Percentiles rank a stretch among this genome's conserved stretches.
Conservation (phyloP, 2,797 vertebrate genomes). For the Microctenopoma lineatum region DNA sequence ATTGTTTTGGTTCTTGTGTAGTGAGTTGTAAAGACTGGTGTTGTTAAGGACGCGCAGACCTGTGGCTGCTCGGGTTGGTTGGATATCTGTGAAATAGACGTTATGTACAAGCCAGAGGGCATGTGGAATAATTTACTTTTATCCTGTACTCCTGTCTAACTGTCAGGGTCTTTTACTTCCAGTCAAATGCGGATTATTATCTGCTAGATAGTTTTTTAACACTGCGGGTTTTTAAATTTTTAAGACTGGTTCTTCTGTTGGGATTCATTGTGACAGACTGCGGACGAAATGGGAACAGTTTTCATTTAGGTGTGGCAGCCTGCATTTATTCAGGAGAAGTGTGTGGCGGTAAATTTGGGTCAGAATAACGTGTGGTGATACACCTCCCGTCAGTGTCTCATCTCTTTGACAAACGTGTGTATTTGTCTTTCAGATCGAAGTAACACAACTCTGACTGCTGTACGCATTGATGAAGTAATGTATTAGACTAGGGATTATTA, state of each 20-base stretch:
- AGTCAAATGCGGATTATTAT: constrained; percentile 69
- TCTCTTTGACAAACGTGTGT: constrained; percentile 5
- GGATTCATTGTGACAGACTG: constrained; percentile 51
- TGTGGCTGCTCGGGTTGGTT: constrained; percentile 48
- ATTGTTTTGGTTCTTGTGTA: constrained; percentile 40
- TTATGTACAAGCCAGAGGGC: constrained; percentile 74
- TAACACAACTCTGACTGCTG: constrained; percentile 40
- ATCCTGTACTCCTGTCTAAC: constrained; percentile 75
- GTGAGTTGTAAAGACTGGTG: constrained; percentile 38
- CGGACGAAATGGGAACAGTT: constrained; percentile 34
- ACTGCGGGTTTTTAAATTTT: constrained; percentile 64
- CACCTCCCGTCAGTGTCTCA: constrained; percentile 12
- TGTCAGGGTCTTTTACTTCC: constrained; percentile 76
- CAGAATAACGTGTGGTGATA: constrained; percentile 33
- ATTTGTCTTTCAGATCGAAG: constrained; percentile 30
- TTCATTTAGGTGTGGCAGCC: constrained; percentile 42
- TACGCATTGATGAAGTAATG: constrained; percentile 6
- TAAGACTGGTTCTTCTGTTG: constrained; percentile 44
- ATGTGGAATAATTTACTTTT: constrained; percentile 80
- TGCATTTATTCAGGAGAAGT: constrained; percentile 36
- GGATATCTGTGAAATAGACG: constrained; percentile 74
- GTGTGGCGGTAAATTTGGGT: constrained; percentile 34
- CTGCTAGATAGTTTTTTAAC: constrained; percentile 53
- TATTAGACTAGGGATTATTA: neutral
- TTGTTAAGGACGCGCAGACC: constrained; percentile 57